phyloP scores from a whole-genome alignment of 2,797 vertebrate species.

The Sylvia borin region DNA sequence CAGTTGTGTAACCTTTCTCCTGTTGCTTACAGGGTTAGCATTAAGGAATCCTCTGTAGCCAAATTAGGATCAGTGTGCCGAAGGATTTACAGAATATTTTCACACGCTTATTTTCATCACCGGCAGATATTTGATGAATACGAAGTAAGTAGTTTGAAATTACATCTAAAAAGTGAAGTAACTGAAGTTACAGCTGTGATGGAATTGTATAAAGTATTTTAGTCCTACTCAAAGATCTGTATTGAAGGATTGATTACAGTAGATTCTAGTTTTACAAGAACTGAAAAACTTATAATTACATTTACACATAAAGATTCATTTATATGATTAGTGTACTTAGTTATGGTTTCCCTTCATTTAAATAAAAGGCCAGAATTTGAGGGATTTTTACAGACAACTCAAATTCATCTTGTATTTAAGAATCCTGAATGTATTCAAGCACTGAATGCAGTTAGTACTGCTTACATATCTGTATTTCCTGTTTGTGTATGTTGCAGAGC shows the following conservation, averaged over 20 bases:
- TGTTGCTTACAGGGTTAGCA: slow-evolving; percentile 90
- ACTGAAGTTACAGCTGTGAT: not conserved
- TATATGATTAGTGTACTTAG: not conserved
- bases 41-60: slow-evolving; percentile 99
- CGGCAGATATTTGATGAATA: slow-evolving; percentile 99
- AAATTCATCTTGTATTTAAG: not conserved
- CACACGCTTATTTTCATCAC: slow-evolving; percentile 99
- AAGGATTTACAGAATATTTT: slow-evolving; percentile 99
- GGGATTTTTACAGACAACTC: not conserved
- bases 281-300: not conserved
- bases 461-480: not conserved
- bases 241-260: not conserved
- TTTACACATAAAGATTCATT: not conserved
- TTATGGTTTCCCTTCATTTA: not conserved
- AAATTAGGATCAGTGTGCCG: slow-evolving; percentile 98
- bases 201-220: not conserved
- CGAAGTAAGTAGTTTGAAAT: slow-evolving; percentile 83
- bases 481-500: not conserved
- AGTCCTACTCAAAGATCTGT: not conserved
- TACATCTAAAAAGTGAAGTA: not conserved
- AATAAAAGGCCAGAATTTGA: not conserved
- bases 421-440: not conserved
- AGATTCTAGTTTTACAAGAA: not conserved
- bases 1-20: slow-evolving; percentile 9
- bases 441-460: not conserved